These are phyloP conservation scores for Drosophila pegasa DNA, from an alignment of 2,888 invertebrate species.

Conservation along the genomic window DNA sequence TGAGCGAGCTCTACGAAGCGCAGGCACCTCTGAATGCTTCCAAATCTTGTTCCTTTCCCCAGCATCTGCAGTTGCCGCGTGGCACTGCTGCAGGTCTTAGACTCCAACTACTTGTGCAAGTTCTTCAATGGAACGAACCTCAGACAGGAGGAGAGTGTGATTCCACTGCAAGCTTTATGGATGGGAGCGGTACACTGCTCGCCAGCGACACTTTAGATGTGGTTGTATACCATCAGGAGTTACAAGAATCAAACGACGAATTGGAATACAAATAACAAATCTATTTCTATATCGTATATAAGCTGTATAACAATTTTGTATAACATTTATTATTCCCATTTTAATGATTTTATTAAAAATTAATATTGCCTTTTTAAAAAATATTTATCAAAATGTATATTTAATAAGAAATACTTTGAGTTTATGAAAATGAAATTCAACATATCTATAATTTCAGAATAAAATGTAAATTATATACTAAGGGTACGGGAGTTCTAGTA, in stretches of 20 bases:
- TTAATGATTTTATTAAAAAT: no score
- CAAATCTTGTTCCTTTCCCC: slow-evolving; percentile 85
- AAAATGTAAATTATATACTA: no score
- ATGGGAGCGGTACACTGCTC: slow-evolving; percentile 13
- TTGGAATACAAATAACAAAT: not conserved
- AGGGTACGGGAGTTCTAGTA: no score
- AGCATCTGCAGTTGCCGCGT: slow-evolving; percentile 88
- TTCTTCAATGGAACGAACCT: slow-evolving; percentile 83
- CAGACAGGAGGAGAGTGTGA: slow-evolving; percentile 6
- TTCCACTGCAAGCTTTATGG: not conserved
- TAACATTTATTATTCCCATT: no score
- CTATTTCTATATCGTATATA: not conserved
- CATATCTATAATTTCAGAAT: no score
- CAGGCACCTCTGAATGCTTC: slow-evolving; percentile 49
- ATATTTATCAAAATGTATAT: no score
- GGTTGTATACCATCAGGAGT: slow-evolving; percentile 32
- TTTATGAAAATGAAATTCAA: no score
- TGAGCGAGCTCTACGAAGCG: slow-evolving; percentile 84
- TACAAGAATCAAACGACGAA: not conserved
- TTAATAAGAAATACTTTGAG: no score
- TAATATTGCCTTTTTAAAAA: no score
- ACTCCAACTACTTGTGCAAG: slow-evolving; percentile 87
- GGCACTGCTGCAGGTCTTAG: slow-evolving; percentile 87
- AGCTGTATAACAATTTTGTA: not conserved
- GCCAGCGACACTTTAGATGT: slow-evolving; percentile 41